Percentiles rank a stretch among this genome's conserved stretches.
These are phyloP conservation scores for Dicentrarchus labrax DNA, from an alignment of 2,113 vertebrate species.

Conservation along the genomic window DNA sequence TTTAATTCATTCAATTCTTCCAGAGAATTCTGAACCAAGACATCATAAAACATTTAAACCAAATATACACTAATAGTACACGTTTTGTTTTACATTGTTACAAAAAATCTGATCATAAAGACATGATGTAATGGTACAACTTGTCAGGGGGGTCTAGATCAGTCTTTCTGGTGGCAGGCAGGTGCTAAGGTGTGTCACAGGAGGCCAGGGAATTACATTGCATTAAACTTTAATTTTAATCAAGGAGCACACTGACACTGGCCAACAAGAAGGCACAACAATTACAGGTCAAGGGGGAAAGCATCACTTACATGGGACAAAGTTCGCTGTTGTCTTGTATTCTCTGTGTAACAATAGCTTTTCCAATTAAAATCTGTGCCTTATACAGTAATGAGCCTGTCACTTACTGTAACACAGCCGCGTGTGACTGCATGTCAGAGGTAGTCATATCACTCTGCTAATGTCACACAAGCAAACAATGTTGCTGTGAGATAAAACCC, in stretches of 20 bases:
- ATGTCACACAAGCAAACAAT: not conserved
- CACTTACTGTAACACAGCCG: slow-evolving; percentile 19
- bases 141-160: not conserved
- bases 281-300: slow-evolving; percentile 23
- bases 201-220: not conserved
- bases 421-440: slow-evolving; percentile 28
- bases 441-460: not conserved
- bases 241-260: slow-evolving; percentile 9
- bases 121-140: not conserved
- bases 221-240: slow-evolving; percentile 56
- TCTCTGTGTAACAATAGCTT: slow-evolving; percentile 10
- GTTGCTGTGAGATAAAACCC: not conserved
- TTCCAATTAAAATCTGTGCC: slow-evolving; percentile 6
- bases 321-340: slow-evolving; percentile 17
- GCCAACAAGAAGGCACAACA: slow-evolving; percentile 4
- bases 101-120: not conserved
- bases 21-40: not conserved
- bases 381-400: slow-evolving; percentile 10
- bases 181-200: not conserved
- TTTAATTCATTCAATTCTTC: too few relatives aligned
- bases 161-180: not conserved
- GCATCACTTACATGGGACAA: not conserved
- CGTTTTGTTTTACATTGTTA: not conserved
- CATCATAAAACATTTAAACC: not conserved
- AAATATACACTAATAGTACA: not conserved